Conservation (phyloP, 2,797 vertebrate species). For the Pseudocheirus occidentalis region DNA sequence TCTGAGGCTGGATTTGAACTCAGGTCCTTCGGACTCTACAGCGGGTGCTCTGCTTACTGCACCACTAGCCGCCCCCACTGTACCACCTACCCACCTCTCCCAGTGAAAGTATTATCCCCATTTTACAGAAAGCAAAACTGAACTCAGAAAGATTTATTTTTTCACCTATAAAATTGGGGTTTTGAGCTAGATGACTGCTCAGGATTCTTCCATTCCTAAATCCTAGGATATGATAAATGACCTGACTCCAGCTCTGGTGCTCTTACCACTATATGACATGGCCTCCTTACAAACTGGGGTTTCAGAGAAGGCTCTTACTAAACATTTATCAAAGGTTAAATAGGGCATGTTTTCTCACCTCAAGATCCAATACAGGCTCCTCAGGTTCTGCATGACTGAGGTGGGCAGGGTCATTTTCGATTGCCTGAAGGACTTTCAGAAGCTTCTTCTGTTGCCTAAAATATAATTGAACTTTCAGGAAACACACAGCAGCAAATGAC, state of each 20-base stretch:
- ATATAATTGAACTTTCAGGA: constrained; percentile 63
- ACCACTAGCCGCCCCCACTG: too few relatives aligned
- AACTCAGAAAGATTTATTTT: not conserved
- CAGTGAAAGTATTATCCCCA: not conserved
- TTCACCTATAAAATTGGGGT: not conserved
- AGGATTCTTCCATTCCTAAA: not conserved
- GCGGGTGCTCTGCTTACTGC: too few relatives aligned
- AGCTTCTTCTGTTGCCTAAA: constrained; percentile 92
- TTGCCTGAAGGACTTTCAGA: constrained; percentile 86
- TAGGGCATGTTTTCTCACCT: constrained; percentile 48
- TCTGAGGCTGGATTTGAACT: too few relatives aligned
- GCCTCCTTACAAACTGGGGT: not conserved
- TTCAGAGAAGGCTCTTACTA: not conserved
- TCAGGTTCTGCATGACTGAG: not conserved
- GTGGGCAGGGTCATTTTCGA: constrained; percentile 80
- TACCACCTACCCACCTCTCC: too few relatives aligned
- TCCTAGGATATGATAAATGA: not conserved
- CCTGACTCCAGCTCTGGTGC: not conserved
- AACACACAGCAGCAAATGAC: not conserved
- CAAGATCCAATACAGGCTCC: constrained; percentile 55
- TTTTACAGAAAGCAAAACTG: not conserved
- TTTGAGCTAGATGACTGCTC: not conserved
- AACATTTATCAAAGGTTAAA: not conserved
- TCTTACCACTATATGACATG: not conserved
- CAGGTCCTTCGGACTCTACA: too few relatives aligned